Evolutionary conservation across 2,888 invertebrate species (phyloP), one percentile per base, ranked within the genome.

Genomic region (Rotaria socialis): DNA sequence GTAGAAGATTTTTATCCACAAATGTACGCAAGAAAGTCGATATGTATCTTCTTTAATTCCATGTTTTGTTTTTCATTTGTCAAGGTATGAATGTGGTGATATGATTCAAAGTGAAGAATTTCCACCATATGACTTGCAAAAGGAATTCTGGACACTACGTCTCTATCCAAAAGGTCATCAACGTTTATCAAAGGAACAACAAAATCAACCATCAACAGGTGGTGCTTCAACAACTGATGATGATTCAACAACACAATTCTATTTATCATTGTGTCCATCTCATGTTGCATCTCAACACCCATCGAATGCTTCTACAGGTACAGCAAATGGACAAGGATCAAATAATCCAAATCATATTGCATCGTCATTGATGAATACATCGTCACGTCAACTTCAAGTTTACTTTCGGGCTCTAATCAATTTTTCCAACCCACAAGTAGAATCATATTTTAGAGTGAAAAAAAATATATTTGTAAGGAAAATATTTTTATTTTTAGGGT

Each of bases 31-130:
- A 47, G 11, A 47, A 47, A 60, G 14, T 8, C 5, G 24, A 19
- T 0, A 5, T 24, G 6, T 8, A 24, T 56, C 6, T 56, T 24
- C 0, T 8, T 7, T 56, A 7, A 22, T 24, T 55, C 27, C 19
- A 10, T 27, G 11, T 60, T 27, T n/a, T 27, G n/a, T 56, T 22
- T 56, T 56, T 67, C 14, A 4, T 8, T 24, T 35, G 7, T 10
- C n/a, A 67, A 67, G 67, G 67, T 67, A 80, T 47, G 80, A 80
- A 80, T 80, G 80, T n/a, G 80, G 80, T n/a, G 80, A 80, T 80
- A 80, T 80, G 80, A 80, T 80, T 80, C 80, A 80, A 80, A 80
- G 80, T n/a, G 80, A 80, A 80, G 80, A 80, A 47, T 80, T 80
- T 80, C 80, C 80, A n/a, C 80, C 80, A n/a, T 80, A 80, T 47